phyloP scores from a whole-genome alignment of 2,888 invertebrate species.

The Drosophila quinaria region DNA sequence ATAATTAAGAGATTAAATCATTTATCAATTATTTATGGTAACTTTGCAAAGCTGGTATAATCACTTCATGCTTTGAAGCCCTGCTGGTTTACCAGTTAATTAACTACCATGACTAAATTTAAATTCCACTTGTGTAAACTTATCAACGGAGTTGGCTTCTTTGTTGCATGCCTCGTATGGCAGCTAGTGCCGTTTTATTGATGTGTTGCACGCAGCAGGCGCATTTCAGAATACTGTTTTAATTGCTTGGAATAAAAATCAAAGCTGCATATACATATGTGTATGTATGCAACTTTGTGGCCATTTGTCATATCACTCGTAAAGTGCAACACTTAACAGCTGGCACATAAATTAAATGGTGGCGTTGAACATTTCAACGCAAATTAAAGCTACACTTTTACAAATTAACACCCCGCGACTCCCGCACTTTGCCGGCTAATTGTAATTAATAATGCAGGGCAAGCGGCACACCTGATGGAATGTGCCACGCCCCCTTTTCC shows the following conservation, averaged over 20 bases:
- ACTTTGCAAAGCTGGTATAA: not conserved
- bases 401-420: constrained; percentile 65
- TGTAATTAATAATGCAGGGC: constrained; percentile 72
- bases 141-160: not conserved
- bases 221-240: constrained; percentile 44
- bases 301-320: constrained; percentile 61
- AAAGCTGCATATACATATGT: constrained; percentile 51
- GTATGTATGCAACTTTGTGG: constrained; percentile 56
- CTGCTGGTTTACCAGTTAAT: not conserved
- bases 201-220: constrained; percentile 4
- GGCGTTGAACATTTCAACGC: constrained; percentile 59
- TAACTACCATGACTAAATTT: not conserved
- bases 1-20: not conserved
- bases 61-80: not conserved
- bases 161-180: constrained; percentile 15
- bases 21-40: not conserved
- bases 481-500: constrained; percentile 48
- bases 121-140: not conserved
- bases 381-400: constrained; percentile 68
- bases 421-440: constrained; percentile 52
- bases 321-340: constrained; percentile 73
- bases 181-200: constrained; percentile 17
- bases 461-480: constrained; percentile 54
- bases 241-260: constrained; percentile 68
- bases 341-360: constrained; percentile 70